These are phyloP conservation scores for Eurytoma californica DNA, from an alignment of 2,888 invertebrate genomes.

Conservation along the genomic window DNA sequence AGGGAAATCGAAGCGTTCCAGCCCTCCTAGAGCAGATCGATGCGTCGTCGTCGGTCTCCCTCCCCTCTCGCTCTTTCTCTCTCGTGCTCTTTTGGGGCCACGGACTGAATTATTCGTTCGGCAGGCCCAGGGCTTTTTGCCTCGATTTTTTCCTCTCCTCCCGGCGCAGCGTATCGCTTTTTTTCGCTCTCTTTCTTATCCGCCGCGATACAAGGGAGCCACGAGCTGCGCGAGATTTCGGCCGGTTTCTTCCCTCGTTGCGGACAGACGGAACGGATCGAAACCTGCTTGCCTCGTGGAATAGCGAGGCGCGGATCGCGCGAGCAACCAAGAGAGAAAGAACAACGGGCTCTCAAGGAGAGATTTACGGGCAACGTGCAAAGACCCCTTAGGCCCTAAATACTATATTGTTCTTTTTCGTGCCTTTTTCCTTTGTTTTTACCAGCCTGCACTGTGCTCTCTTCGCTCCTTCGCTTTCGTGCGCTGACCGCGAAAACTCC, in stretches of 20 bases:
- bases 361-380: conserved; percentile 69
- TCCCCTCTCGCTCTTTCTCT: conserved; percentile 26
- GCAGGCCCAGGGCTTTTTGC: conserved; percentile 27
- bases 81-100: conserved; percentile 21
- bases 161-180: conserved; percentile 6
- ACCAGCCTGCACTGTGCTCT: not conserved
- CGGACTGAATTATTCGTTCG: conserved; percentile 51
- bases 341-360: conserved; percentile 61
- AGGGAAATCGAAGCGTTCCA: conserved; percentile 28
- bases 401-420: conserved; percentile 46
- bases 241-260: conserved; percentile 59
- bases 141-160: conserved; percentile 33
- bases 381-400: conserved; percentile 63
- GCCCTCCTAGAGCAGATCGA: conserved; percentile 12
- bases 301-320: conserved; percentile 18
- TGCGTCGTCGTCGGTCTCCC: conserved; percentile 18
- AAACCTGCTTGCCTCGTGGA: conserved; percentile 41
- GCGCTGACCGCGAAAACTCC: not conserved
- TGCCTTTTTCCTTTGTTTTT: conserved; percentile 15
- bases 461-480: not conserved
- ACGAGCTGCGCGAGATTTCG: conserved; percentile 60
- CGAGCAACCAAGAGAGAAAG: conserved; percentile 37
- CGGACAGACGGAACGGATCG: conserved; percentile 63
- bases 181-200: conserved; percentile 37
- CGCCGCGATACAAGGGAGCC: conserved; percentile 51